Evolutionary conservation across 1,140 invertebrate species (phyloP).

Genomic region (Hyles vespertilio): DNA sequence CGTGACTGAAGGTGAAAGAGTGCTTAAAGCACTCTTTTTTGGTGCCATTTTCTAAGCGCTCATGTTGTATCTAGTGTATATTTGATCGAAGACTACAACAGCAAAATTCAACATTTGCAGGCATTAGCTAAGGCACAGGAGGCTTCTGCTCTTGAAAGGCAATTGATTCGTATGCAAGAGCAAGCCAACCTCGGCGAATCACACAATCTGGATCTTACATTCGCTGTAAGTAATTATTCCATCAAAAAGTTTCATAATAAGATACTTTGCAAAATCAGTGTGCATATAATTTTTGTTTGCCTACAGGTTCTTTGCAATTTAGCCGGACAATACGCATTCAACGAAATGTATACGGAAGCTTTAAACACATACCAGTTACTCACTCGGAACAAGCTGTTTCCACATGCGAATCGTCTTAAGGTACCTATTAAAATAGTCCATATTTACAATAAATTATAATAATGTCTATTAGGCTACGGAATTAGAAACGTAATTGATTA

Average conservation of each 20-base stretch:
- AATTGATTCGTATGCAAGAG: constrained; percentile 92
- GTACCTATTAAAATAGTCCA: constrained; percentile 21
- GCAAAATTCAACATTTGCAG: constrained; percentile 30
- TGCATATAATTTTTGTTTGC: constrained; percentile 1
- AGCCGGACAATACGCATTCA: constrained; percentile 93
- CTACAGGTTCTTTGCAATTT: constrained; percentile 94
- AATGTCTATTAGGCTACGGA: no score
- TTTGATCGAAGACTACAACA: no score
- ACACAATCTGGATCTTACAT: constrained; percentile 96
- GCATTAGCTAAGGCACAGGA: constrained; percentile 96
- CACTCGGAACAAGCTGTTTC: constrained; percentile 90
- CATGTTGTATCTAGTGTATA: no score
- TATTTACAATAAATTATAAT: no score
- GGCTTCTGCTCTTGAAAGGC: constrained; percentile 93
- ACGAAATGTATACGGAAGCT: constrained; percentile 97
- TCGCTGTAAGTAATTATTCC: constrained; percentile 82
- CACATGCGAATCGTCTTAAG: constrained; percentile 93
- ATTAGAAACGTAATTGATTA: no score
- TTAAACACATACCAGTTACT: constrained; percentile 96
- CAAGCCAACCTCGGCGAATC: constrained; percentile 90
- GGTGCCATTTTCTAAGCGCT: no score
- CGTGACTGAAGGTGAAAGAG: no score
- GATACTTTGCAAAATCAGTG: no score
- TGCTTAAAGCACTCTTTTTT: no score
- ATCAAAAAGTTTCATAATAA: not conserved